Base-by-base conservation (phyloP, 2,888 invertebrate genomes). In the Blastobasis adustella region DNA sequence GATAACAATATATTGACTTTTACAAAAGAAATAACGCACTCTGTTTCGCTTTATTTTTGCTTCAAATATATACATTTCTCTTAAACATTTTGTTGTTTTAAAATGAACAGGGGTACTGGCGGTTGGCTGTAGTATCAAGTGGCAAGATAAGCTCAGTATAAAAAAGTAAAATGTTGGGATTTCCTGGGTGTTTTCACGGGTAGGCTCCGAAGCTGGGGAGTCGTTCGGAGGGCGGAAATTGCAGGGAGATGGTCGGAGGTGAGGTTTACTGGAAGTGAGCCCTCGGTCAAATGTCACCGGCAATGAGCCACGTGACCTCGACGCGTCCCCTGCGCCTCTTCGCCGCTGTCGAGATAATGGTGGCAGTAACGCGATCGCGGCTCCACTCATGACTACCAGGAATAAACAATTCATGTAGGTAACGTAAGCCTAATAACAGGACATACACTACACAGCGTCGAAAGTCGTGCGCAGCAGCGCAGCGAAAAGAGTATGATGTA, bases 211-310 rank as follows among this genome's bases (percentile, higher is more conserved):
- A 65, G 66, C 76, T 66, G 68, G 76, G 76, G 75, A 71, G 73
- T 75, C 73, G 67, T 81, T 79, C 69, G 58, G 66, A 66, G 67
- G 69, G 71, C 77, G 78, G 76, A 78, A 79, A 81, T 79, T 76
- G 71, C 69, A 67, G 71, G 65, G 69, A 71, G 69, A 65, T 63
- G 65, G 65, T 61, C 65, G 67, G 62, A 75, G 73, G 74, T 76
- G 68, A 66, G 62, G 65, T 70, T 71, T 66, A 72, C 64, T 69
- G 56, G 67, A 69, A 75, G 69, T 67, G 65, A 72, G 67, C 67
- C 66, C 68, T 74, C 74, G 70, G 72, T 71, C 75, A 74, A 76
- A 76, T 78, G 76, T 76, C 76, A 71, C 67, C 61, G 69, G 67
- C 73, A 73, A 74, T 71, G 71, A 73, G 69, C 66, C 58, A 69